Conservation (phyloP, 2,888 invertebrate species). For the Andrena hattorfiana region DNA sequence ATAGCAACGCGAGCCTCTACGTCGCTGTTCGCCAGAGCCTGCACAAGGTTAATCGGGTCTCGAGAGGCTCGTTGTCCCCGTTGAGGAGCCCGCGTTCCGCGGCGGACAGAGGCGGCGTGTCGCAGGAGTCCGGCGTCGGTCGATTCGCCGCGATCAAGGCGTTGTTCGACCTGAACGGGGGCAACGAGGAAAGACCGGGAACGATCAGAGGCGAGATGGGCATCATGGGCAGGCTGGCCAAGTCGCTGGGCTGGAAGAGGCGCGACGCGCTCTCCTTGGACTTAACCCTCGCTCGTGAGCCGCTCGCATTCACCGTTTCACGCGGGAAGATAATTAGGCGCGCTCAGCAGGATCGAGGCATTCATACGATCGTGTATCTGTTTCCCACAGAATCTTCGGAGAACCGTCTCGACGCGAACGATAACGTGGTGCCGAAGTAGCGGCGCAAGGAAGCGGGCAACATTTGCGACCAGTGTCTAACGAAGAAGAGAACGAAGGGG, state of each 20-base stretch:
- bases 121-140: conserved; percentile 30
- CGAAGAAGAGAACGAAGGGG: background rate
- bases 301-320: too few species aligned
- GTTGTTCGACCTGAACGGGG: conserved; percentile 23
- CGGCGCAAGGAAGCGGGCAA: background rate
- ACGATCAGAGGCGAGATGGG: background rate
- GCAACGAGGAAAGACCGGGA: background rate
- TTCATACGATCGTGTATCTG: background rate
- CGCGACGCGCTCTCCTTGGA: background rate
- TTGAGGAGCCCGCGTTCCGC: background rate
- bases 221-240: conserved; percentile 21
- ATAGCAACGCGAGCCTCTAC: conserved; percentile 38
- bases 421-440: conserved; percentile 21
- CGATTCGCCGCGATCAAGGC: conserved; percentile 37
- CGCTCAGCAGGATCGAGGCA: too few species aligned
- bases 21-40: conserved; percentile 36
- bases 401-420: conserved; percentile 6
- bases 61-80: background rate
- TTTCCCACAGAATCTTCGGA: conserved; percentile 25
- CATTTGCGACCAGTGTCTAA: background rate
- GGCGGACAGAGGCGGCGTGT: conserved; percentile 15
- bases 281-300: background rate
- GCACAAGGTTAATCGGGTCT: conserved; percentile 38
- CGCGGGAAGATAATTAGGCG: too few species aligned
- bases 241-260: background rate